These are phyloP conservation scores for Anagrus nilaparvatae DNA, from an alignment of 1,140 invertebrate species.

Conservation along the genomic window DNA sequence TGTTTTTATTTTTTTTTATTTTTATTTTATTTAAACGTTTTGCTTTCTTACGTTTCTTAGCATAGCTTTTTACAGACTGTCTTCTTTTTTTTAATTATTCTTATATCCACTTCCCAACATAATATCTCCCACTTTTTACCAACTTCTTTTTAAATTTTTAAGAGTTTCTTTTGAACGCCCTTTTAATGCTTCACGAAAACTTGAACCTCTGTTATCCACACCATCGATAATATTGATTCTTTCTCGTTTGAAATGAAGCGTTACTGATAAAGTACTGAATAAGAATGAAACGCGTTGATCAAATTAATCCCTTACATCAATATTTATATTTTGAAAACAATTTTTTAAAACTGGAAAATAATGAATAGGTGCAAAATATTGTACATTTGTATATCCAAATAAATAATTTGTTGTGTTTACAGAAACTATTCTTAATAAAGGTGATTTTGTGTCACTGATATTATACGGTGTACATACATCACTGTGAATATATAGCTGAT, in stretches of 20 bases:
- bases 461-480: slow-evolving; percentile 19
- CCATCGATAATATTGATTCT: slow-evolving; percentile 11
- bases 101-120: slow-evolving; percentile 20
- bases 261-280: slow-evolving; percentile 16
- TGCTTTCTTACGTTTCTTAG: slow-evolving; percentile 2
- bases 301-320: slow-evolving; percentile 16
- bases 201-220: slow-evolving; percentile 3
- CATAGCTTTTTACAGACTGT: not conserved
- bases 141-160: slow-evolving; percentile 17
- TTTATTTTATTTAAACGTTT: not conserved
- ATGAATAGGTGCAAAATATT: slow-evolving; percentile 9
- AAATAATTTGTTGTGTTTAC: slow-evolving; percentile 6
- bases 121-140: slow-evolving; percentile 14
- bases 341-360: slow-evolving; percentile 14
- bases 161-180: slow-evolving; percentile 10
- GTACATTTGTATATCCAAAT: slow-evolving; percentile 9
- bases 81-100: not conserved
- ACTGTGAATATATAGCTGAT: slow-evolving; percentile 19
- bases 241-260: slow-evolving; percentile 16
- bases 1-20: slow-evolving; percentile 3
- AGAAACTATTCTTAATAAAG: slow-evolving; percentile 16
- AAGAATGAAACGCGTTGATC: slow-evolving; percentile 18
- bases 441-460: slow-evolving; percentile 17
- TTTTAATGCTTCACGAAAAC: slow-evolving; percentile 13
- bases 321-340: slow-evolving; percentile 14